phyloP scores from a whole-genome alignment of 2,113 vertebrate species.

The Perca fluviatilis region DNA sequence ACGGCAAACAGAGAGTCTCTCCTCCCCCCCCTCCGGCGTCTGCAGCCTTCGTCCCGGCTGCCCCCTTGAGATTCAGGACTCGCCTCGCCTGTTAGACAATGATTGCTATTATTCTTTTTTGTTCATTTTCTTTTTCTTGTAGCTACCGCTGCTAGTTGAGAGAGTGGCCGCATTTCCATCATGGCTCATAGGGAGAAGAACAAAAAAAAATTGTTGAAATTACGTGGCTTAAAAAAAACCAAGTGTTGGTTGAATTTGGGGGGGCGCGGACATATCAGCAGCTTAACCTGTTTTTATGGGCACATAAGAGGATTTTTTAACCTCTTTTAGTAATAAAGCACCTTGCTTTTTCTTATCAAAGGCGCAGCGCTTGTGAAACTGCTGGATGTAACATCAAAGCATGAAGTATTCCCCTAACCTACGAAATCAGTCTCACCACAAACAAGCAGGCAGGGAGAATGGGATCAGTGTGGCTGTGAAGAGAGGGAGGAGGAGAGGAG shows the following conservation, averaged over 20 bases:
- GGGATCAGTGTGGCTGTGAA: constrained; percentile 66
- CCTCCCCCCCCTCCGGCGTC: not conserved
- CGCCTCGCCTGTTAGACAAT: constrained; percentile 49
- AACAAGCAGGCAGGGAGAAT: constrained; percentile 68
- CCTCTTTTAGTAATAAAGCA: constrained; percentile 55
- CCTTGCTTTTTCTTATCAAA: constrained; percentile 52
- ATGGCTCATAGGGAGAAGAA: not conserved
- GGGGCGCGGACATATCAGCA: constrained; percentile 5
- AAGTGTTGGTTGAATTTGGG: not conserved
- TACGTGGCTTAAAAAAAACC: not conserved
- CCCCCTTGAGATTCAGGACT: constrained; percentile 58
- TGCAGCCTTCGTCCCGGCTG: constrained; percentile 30
- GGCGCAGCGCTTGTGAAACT: constrained; percentile 20
- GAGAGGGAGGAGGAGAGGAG: constrained; percentile 30
- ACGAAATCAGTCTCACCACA: constrained; percentile 53
- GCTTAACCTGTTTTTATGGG: constrained; percentile 29
- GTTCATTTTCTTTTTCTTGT: not conserved
- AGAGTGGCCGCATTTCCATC: constrained; percentile 5
- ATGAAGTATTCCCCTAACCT: constrained; percentile 46
- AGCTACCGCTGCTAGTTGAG: not conserved
- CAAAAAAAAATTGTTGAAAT: constrained; percentile 8
- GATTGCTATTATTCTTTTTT: constrained; percentile 46
- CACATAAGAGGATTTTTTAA: constrained; percentile 34
- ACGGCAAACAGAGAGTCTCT: constrained; percentile 21
- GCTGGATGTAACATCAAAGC: constrained; percentile 72